Base-by-base conservation (phyloP, 2,888 invertebrate species). In the Zaprionus lineosus region DNA sequence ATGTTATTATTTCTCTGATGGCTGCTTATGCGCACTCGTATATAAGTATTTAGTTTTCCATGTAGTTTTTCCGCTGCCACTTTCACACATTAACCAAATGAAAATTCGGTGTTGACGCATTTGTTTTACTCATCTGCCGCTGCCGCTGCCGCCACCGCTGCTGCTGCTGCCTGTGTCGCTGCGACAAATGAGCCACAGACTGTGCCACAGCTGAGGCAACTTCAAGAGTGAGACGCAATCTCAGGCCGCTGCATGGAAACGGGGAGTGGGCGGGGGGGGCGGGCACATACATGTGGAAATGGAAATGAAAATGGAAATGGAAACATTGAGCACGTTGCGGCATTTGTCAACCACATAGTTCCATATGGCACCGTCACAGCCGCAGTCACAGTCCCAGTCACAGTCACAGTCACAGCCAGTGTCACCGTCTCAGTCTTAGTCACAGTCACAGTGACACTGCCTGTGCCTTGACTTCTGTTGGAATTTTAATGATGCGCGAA, bases 31-130 rank as follows among this genome's bases (percentile, higher is more conserved):
- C 59, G 64, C 46, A 36, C 21, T 24, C 34, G 43, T 37, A 8
- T 41, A 21, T 21, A 21, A 28, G 21, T 15, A 8, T 39, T 39
- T 9, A n/a, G 37, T 9, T n/a, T 39, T 39, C 19, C n/a, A 4
- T 19, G 39, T 48, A 26, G 33, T 26, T 16, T 33, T 6, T 39
- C 16, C 14, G 12, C 16, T 24, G 14, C 44, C 58, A 67, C 55
- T 69, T 86, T 86, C 86, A 76, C 86, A 81, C 81, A 86, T 81
- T 86, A 86, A 81, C 81, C 86, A 86, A 86, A 82, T 82, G 84
- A 82, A 72, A 84, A 86, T 86, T 86, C 78, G 82, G 86, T 82
- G 81, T 86, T 82, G 81, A 84, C 81, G 84, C 86, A 86, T 82
- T 82, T 82, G 86, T 82, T 81, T 71, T 77, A 71, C 77, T 84